Base-by-base conservation (phyloP, 2,888 invertebrate genomes). In the Eretmocerus hayati region DNA sequence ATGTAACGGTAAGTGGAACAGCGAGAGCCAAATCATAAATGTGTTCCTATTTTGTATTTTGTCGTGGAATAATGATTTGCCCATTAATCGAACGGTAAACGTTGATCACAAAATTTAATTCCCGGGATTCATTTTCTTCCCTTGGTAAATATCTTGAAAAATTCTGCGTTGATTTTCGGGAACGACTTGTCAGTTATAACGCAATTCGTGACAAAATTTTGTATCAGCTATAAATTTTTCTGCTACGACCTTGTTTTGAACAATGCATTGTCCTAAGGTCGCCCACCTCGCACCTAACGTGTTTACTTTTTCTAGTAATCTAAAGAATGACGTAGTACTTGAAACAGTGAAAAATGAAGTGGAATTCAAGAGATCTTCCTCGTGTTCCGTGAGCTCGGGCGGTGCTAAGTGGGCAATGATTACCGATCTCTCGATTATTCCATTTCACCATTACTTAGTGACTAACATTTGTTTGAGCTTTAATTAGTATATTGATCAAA, bases 401-500 rank as follows among this genome's bases (percentile, higher is more conserved):
- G 59, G 64, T 62, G 58, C 58, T 59, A 63, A 62, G 61, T 61
- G 61, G 66, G 61, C 60, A 52, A 59, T 56, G 60, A 56, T 64
- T 62, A 65, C 62, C 63, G 59, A 64, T 62, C 60, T 64, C 65
- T 66, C 63, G 62, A 62, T 67, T 67, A 64, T 61, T 66, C 64
- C 60, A 63, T 65, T 65, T 67, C 68, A 71, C 67, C 66, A 69
- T 70, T 67, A 71, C 63, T 65, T 71, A 71, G 70, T 71, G 66
- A 70, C 69, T 70, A 71, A 71, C 71, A 69, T 69, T n/a, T 69
- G 70, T 71, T 71, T 69, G 69, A 70, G 71, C 71, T 71, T 71
- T 63, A 66, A 67, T 66, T 71, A 71, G 71, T 70, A 69, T 65
- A 63, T 69, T 69, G 61, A 69, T 69, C 55, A 64, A 68, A 68